Conservation (phyloP, 2,113 vertebrate genomes). For the Sebastes fasciatus region DNA sequence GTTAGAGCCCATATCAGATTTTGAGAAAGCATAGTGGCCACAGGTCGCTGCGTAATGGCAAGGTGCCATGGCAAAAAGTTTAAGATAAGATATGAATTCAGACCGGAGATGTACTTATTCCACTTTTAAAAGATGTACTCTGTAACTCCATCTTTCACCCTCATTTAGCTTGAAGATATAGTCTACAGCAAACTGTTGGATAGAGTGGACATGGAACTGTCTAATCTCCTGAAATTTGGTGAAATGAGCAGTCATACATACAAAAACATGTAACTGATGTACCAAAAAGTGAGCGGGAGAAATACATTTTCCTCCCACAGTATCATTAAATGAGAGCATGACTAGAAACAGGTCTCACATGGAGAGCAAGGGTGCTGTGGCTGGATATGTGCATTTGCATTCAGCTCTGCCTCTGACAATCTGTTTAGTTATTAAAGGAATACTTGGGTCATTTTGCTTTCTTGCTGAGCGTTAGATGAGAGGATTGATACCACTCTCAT, state of each 20-base stretch:
- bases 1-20: slow-evolving; percentile 42
- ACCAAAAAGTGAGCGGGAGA: not conserved
- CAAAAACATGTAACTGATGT: not conserved
- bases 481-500: not conserved
- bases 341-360: not conserved
- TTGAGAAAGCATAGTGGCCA: slow-evolving; percentile 34
- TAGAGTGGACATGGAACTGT: not conserved
- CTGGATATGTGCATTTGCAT: slow-evolving; percentile 9
- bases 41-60: slow-evolving; percentile 18
- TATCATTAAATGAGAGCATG: not conserved
- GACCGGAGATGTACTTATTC: slow-evolving; percentile 3
- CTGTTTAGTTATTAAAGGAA: not conserved
- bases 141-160: slow-evolving; percentile 14
- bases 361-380: not conserved
- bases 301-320: not conserved
- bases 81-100: slow-evolving; percentile 43
- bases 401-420: not conserved
- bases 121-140: slow-evolving; percentile 24
- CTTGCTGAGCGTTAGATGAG: not conserved
- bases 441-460: not conserved
- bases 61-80: not conserved
- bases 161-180: slow-evolving; percentile 21
- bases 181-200: not conserved
- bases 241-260: not conserved
- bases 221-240: not conserved